Conservation (phyloP, 2,797 vertebrate species). For the Pyrrhura leucotis region DNA sequence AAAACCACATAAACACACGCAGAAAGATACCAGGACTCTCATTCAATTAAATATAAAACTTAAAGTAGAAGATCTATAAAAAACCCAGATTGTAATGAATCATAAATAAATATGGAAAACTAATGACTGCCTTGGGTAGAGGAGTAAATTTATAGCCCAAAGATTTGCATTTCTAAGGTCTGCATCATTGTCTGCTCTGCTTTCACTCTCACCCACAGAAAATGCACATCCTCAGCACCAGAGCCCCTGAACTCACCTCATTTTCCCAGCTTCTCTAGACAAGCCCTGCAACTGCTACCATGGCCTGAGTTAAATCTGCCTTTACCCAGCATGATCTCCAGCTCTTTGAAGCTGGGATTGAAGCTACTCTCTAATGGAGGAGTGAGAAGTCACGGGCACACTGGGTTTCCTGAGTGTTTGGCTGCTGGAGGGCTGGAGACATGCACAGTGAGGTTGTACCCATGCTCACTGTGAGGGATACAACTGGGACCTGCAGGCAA, state of each 20-base stretch:
- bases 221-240: background rate
- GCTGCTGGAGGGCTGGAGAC: background rate
- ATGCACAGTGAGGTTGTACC: background rate
- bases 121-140: constrained; percentile 51
- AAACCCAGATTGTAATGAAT: constrained; percentile 72
- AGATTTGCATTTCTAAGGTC: constrained; percentile 76
- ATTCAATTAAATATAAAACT: constrained; percentile 69
- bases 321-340: background rate
- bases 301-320: background rate
- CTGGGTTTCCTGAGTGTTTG: background rate
- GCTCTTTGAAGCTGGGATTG: background rate
- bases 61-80: constrained; percentile 65
- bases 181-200: background rate
- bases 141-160: constrained; percentile 57
- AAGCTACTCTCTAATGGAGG: background rate
- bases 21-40: constrained; percentile 68
- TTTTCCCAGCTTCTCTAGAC: background rate
- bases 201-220: constrained; percentile 40
- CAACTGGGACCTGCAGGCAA: background rate
- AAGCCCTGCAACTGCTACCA: background rate
- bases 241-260: rapidly evolving
- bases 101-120: constrained; percentile 71
- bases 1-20: constrained; percentile 68
- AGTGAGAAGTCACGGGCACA: background rate
- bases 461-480: background rate